These are phyloP conservation scores for Dynastes tityus DNA, from an alignment of 2,888 invertebrate species.

Conservation along the genomic window DNA sequence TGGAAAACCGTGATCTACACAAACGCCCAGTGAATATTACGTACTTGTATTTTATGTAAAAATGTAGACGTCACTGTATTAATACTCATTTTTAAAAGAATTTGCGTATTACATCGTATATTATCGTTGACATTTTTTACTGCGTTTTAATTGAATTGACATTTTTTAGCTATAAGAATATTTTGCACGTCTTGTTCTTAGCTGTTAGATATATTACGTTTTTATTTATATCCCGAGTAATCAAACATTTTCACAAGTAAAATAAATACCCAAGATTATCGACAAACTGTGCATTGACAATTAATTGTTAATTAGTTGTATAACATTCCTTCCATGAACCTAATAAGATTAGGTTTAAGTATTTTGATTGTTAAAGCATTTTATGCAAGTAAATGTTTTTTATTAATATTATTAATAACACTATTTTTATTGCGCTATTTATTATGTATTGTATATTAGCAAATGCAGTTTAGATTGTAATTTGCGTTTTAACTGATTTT, in stretches of 20 bases:
- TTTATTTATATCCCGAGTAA: constrained; percentile 12
- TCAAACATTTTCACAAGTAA: constrained; percentile 29
- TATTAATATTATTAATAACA: constrained; percentile 50
- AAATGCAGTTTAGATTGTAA: constrained; percentile 30
- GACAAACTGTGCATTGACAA: constrained; percentile 38
- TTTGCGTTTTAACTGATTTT: constrained; percentile 34
- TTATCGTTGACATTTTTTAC: not conserved
- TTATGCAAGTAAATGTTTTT: constrained; percentile 59
- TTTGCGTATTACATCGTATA: not conserved
- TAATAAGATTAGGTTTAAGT: constrained; percentile 56
- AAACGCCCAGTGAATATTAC: too few relatives aligned
- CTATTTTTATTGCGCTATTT: constrained; percentile 56
- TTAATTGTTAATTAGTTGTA: constrained; percentile 49
- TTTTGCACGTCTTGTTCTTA: constrained; percentile 37
- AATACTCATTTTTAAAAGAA: constrained; percentile 19
- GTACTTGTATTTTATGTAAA: too few relatives aligned
- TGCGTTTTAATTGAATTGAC: not conserved
- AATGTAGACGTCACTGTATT: not conserved
- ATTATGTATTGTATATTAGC: constrained; percentile 55
- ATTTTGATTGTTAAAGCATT: constrained; percentile 59
- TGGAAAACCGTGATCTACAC: too few relatives aligned
- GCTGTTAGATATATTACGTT: constrained; percentile 10
- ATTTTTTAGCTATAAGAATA: constrained; percentile 13
- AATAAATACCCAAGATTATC: constrained; percentile 23
- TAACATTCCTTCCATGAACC: constrained; percentile 65